Percentiles rank a stretch among this genome's conserved stretches.
Evolutionary conservation across 1,140 invertebrate genomes (phyloP).

Genomic region (Zaprionus taronus): DNA sequence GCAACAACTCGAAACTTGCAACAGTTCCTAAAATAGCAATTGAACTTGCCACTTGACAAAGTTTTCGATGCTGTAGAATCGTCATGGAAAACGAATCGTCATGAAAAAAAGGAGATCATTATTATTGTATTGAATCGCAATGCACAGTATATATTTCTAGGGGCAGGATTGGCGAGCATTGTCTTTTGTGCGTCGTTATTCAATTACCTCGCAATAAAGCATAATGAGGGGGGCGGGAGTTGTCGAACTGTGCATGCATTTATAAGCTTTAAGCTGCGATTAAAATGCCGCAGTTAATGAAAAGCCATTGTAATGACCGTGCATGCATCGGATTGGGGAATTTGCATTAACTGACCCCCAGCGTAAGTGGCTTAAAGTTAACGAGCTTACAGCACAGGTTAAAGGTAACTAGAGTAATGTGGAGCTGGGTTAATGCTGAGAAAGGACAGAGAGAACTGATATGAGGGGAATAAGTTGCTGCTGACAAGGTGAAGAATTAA

Average conservation of each 20-base stretch:
- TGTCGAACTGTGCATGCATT: background rate
- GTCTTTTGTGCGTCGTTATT: conserved; percentile 33
- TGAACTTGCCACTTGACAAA: conserved; percentile 46
- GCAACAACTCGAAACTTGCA: conserved; percentile 48
- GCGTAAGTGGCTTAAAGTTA: conserved; percentile 2
- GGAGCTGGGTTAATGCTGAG: background rate
- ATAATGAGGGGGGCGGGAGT: conserved; percentile 4
- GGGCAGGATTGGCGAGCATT: conserved; percentile 1
- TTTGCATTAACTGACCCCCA: conserved; percentile 19
- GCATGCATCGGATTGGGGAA: background rate
- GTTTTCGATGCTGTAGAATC: conserved; percentile 17
- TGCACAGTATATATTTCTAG: background rate
- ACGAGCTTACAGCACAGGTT: background rate
- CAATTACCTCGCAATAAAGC: conserved; percentile 30
- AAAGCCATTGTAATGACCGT: conserved; percentile 4
- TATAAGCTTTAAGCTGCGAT: conserved; percentile 24
- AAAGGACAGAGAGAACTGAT: background rate
- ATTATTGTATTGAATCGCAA: conserved; percentile 11
- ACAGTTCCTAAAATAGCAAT: conserved; percentile 48
- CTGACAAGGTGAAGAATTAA: background rate
- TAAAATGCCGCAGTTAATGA: conserved; percentile 32
- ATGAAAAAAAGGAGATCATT: background rate
- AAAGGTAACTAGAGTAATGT: background rate
- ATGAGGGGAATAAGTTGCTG: no score
- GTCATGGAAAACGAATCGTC: background rate